phyloP scores from a whole-genome alignment of 2,888 invertebrate genomes.

The Mermis nigrescens region DNA sequence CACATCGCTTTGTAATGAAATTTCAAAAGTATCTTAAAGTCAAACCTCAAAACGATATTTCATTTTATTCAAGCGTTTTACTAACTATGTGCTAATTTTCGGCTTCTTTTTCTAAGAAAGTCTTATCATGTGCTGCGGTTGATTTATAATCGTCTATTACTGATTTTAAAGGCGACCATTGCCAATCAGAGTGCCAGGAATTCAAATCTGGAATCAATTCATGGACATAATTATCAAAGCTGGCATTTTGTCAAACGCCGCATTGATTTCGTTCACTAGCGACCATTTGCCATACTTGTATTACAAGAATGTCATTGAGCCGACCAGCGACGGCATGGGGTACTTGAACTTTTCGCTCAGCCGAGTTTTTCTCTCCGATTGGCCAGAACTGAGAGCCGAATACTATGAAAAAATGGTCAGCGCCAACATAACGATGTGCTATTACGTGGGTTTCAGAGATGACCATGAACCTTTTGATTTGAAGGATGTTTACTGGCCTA shows the following conservation, averaged over 20 bases:
- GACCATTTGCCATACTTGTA: not conserved
- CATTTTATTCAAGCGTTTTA: no score
- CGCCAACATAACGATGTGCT: not conserved
- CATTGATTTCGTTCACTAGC: not conserved
- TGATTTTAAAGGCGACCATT: slow-evolving; percentile 25
- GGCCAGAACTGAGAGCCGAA: not conserved
- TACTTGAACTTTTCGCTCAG: not conserved
- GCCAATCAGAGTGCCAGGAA: not conserved
- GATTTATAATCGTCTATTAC: no score
- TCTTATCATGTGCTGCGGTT: no score
- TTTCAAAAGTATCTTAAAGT: no score
- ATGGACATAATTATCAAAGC: slow-evolving; percentile 2
- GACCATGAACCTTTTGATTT: not conserved
- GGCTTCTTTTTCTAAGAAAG: no score
- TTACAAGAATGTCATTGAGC: not conserved
- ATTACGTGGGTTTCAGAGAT: not conserved
- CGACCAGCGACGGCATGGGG: not conserved
- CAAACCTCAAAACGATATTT: no score
- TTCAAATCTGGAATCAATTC: slow-evolving; percentile 5
- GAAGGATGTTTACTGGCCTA: not conserved
- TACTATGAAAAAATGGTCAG: not conserved
- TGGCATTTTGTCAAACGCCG: slow-evolving; percentile 1
- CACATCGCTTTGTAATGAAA: no score
- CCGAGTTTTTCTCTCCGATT: not conserved
- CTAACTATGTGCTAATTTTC: no score